These are phyloP conservation scores for Varroa destructor DNA, from an alignment of 1,140 invertebrate genomes.

Conservation along the genomic window DNA sequence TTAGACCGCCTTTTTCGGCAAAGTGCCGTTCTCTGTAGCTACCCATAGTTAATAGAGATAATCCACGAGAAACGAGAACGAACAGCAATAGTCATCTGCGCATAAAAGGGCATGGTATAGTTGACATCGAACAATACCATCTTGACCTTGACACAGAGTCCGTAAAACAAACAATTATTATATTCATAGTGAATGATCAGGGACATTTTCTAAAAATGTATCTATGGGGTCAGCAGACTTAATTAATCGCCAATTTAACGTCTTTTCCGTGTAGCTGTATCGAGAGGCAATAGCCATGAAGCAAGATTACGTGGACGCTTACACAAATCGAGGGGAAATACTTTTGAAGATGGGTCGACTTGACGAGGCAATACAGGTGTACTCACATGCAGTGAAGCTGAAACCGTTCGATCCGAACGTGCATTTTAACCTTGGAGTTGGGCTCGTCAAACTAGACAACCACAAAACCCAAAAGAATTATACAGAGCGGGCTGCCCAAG, in stretches of 20 bases:
- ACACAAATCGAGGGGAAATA: constrained; percentile 43
- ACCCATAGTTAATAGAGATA: too few species aligned
- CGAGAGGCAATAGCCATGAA: constrained; percentile 42
- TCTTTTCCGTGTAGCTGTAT: constrained; percentile 37
- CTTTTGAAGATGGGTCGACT: constrained; percentile 38
- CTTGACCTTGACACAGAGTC: too few species aligned
- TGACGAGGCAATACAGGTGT: constrained; percentile 13
- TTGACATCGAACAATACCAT: too few species aligned
- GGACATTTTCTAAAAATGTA: background rate
- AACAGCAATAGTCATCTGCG: too few species aligned
- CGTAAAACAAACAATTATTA: background rate
- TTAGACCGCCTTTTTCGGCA: too few species aligned
- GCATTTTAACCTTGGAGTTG: constrained; percentile 20
- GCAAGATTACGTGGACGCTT: constrained; percentile 42
- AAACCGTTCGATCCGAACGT: background rate
- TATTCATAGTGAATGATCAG: background rate
- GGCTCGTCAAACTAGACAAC: constrained; percentile 1
- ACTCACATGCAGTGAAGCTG: constrained; percentile 1
- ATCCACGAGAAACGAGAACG: too few species aligned
- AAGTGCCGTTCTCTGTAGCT: too few species aligned
- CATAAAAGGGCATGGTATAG: too few species aligned
- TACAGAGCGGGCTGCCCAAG: background rate
- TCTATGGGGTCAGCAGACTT: too few species aligned
- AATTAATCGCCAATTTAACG: too few species aligned
- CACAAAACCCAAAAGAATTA: background rate